These are phyloP conservation scores for Lasiommata megera DNA, from an alignment of 2,888 invertebrate species.

Conservation along the genomic window DNA sequence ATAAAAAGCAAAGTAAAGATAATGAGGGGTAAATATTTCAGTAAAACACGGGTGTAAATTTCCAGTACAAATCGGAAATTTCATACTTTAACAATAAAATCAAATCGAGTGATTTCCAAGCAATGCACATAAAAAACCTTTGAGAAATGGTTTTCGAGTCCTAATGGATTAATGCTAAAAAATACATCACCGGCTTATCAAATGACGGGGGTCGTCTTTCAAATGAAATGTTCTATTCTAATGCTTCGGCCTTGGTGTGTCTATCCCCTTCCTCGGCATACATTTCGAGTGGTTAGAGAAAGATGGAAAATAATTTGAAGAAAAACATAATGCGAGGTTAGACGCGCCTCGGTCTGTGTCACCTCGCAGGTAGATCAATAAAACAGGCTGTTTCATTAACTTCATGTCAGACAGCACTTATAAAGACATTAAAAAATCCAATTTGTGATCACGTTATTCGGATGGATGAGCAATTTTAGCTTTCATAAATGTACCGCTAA, in stretches of 20 bases:
- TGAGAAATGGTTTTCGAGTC: conserved; percentile 54
- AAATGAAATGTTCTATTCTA: conserved; percentile 72
- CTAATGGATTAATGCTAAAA: conserved; percentile 71
- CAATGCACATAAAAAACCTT: conserved; percentile 1
- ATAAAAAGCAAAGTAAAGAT: no score
- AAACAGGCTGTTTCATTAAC: conserved; percentile 74
- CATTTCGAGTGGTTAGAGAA: conserved; percentile 36
- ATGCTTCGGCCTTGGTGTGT: conserved; percentile 53
- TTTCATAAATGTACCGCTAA: no score
- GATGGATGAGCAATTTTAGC: conserved; percentile 13
- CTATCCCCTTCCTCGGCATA: conserved; percentile 44
- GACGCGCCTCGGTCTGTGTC: conserved; percentile 65
- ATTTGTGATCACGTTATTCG: conserved; percentile 46
- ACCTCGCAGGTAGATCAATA: conserved; percentile 78
- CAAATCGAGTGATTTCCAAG: neutral
- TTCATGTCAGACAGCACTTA: conserved; percentile 73
- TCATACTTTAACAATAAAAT: neutral
- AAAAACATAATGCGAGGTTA: conserved; percentile 76
- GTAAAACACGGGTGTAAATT: no score
- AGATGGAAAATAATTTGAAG: conserved; percentile 62
- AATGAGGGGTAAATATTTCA: no score
- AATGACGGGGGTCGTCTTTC: conserved; percentile 71
- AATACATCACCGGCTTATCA: conserved; percentile 73
- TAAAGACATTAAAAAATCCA: conserved; percentile 76
- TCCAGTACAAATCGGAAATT: no score